Percentiles rank a stretch among this genome's conserved stretches.
phyloP scores from a whole-genome alignment of 2,888 invertebrate genomes.

The Meganola albula region DNA sequence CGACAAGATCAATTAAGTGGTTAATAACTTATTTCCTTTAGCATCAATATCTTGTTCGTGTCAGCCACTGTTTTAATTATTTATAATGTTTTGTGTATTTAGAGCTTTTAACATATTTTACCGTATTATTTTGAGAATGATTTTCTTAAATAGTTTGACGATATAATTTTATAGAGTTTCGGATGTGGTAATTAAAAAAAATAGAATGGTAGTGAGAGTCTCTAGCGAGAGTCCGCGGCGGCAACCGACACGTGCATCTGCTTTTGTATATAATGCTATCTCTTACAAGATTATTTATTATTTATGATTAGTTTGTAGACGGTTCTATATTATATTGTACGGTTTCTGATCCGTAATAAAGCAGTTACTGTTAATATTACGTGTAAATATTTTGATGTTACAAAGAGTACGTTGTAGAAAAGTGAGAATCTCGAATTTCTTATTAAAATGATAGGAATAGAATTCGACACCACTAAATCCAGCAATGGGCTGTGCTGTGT shows the following conservation, averaged over 20 bases:
- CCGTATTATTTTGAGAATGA: no score
- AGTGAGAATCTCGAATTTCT: constrained; percentile 19
- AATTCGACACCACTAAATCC: constrained; percentile 27
- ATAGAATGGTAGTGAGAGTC: no score
- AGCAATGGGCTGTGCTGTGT: constrained; percentile 26
- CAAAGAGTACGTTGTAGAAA: constrained; percentile 24
- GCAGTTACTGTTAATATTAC: constrained; percentile 43
- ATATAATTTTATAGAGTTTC: no score
- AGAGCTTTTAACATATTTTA: no score
- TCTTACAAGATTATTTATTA: constrained; percentile 70
- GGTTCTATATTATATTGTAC: constrained; percentile 32
- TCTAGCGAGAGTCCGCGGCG: constrained; percentile 32
- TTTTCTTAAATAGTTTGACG: no score
- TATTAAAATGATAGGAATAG: constrained; percentile 28
- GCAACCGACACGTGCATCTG: constrained; percentile 52
- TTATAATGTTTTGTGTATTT: no score
- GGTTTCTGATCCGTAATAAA: constrained; percentile 35
- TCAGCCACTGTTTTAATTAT: no score
- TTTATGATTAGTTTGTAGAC: constrained; percentile 61
- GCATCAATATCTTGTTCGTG: no score
- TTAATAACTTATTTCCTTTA: no score
- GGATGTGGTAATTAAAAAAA: no score
- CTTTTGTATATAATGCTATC: constrained; percentile 73
- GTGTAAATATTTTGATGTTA: constrained; percentile 39
- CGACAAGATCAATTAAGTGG: no score